Conservation (phyloP, 2,888 invertebrate genomes). For the Netelia fuscicornis region DNA sequence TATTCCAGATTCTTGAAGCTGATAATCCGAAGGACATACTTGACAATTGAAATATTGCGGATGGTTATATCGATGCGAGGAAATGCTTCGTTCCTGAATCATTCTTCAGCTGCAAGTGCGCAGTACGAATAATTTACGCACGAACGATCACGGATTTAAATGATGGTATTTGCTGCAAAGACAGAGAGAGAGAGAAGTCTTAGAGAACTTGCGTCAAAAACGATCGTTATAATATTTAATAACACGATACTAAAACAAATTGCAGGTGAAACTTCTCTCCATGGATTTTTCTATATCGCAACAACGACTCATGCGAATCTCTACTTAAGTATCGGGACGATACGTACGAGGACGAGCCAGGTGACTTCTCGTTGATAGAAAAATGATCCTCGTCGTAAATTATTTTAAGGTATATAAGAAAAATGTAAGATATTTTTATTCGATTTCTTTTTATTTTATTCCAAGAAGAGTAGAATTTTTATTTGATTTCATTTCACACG, state of each 20-base stretch:
- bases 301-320: conserved; percentile 71
- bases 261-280: conserved; percentile 73
- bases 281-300: conserved; percentile 60
- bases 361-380: neutral
- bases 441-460: too few relatives aligned
- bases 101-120: neutral
- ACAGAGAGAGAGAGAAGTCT: conserved; percentile 9
- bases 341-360: neutral
- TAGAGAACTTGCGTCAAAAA: conserved; percentile 50
- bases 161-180: conserved; percentile 21
- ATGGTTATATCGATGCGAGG: neutral
- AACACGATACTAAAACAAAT: conserved; percentile 70
- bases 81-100: neutral
- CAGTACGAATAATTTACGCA: conserved; percentile 31
- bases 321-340: conserved; percentile 2
- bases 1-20: too few relatives aligned
- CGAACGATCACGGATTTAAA: conserved; percentile 47
- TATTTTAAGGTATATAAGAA: neutral
- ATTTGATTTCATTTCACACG: neutral
- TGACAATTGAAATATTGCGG: neutral
- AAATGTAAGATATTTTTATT: neutral
- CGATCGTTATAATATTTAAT: conserved; percentile 25
- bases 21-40: neutral
- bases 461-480: neutral
- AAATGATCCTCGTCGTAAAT: neutral